These are phyloP conservation scores for Petrolisthes manimaculis DNA, from an alignment of 2,888 invertebrate genomes.

Conservation along the genomic window DNA sequence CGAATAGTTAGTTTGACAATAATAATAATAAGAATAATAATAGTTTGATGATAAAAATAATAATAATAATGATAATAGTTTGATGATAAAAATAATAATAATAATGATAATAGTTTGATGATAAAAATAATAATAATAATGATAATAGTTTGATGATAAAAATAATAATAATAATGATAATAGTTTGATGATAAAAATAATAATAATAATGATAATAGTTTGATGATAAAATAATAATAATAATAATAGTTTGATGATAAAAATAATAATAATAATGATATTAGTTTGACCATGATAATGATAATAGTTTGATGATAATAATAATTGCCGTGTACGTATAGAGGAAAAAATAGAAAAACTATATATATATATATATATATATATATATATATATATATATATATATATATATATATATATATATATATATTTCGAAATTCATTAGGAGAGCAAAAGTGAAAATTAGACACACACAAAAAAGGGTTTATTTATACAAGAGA, in stretches of 20 bases:
- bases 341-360: background rate
- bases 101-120: background rate
- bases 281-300: background rate
- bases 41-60: background rate
- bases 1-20: background rate
- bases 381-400: background rate
- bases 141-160: background rate
- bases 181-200: background rate
- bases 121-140: background rate
- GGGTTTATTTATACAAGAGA: no score
- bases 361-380: background rate
- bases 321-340: background rate
- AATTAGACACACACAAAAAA: no score
- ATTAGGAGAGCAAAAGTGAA: no score
- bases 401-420: background rate
- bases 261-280: no score
- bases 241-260: background rate
- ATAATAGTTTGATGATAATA: background rate
- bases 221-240: background rate
- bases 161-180: no score
- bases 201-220: no score
- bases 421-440: background rate
- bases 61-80: no score
- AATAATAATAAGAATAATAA: background rate
- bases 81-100: background rate